Percentiles rank a stretch among this genome's conserved stretches.
Conservation (phyloP, 2,888 invertebrate genomes). For the Sinhomidia bicolor region DNA sequence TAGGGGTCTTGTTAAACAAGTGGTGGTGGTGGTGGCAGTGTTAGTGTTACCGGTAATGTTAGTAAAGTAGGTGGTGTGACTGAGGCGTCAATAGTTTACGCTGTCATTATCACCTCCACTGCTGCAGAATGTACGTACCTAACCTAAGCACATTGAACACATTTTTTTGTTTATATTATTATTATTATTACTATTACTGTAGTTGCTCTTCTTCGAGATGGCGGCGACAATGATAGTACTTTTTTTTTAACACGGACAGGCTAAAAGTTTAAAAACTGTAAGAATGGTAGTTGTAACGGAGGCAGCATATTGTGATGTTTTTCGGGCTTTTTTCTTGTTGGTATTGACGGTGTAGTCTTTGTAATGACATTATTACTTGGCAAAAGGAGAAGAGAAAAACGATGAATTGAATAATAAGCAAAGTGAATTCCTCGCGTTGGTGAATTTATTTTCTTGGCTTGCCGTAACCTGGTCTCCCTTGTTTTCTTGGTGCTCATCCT, state of each 20-base stretch:
- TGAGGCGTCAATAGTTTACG: neutral
- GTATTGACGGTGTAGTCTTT: slow-evolving; percentile 16
- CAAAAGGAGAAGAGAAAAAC: neutral
- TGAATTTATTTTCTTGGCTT: neutral
- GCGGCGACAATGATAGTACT: neutral
- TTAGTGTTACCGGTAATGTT: neutral
- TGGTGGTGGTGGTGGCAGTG: slow-evolving; percentile 9
- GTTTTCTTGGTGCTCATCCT: neutral
- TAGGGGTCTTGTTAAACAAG: slow-evolving; percentile 25
- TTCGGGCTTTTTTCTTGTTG: neutral
- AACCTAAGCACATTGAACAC: slow-evolving; percentile 14
- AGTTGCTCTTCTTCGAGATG: too few relatives aligned
- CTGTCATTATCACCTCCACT: slow-evolving; percentile 42
- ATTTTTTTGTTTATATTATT: slow-evolving; percentile 34
- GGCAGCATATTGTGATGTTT: neutral
- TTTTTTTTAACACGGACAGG: too few relatives aligned
- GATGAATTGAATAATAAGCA: slow-evolving; percentile 57
- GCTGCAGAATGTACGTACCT: neutral
- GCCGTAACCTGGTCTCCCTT: neutral
- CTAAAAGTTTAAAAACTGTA: neutral
- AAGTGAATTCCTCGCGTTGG: slow-evolving; percentile 38
- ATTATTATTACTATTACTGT: neutral
- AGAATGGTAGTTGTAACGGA: neutral
- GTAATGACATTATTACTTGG: slow-evolving; percentile 50
- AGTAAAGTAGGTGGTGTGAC: neutral